phyloP scores from a whole-genome alignment of 2,888 invertebrate species.

The Nomada hirtipes region DNA sequence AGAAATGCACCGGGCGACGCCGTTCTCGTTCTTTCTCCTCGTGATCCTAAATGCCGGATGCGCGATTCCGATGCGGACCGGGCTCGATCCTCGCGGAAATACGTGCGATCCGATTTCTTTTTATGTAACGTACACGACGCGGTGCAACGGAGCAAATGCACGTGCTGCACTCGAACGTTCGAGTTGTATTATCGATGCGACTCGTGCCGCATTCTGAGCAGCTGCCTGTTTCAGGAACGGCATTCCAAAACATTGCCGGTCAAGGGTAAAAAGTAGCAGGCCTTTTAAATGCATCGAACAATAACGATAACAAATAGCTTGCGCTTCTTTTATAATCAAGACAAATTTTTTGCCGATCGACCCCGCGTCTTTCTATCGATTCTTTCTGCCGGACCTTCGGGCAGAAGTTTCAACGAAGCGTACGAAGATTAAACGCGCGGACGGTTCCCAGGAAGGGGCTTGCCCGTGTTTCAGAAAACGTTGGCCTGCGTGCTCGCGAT shows the following conservation, averaged over 20 bases:
- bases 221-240: constrained; percentile 29
- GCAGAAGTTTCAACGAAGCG: constrained; percentile 41
- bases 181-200: constrained; percentile 43
- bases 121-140: constrained; percentile 12
- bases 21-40: background rate
- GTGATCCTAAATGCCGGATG: background rate
- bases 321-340: too few species aligned
- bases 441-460: constrained; percentile 51
- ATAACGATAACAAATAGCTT: too few species aligned
- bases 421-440: constrained; percentile 30
- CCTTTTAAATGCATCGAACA: too few species aligned
- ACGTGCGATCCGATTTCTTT: constrained; percentile 18
- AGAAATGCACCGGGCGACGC: constrained; percentile 13
- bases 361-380: too few species aligned
- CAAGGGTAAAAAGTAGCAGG: constrained; percentile 23
- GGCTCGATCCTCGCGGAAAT: background rate
- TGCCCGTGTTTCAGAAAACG: constrained; percentile 47
- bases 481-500: constrained; percentile 29
- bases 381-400: constrained; percentile 29
- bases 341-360: too few species aligned
- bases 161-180: constrained; percentile 42
- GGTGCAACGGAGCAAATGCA: constrained; percentile 13
- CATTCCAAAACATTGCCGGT: constrained; percentile 32
- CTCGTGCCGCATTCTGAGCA: constrained; percentile 42
- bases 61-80: background rate